A percentile compares a stretch with the other conserved stretches of the same genome.
Evolutionary conservation across 2,797 vertebrate species (phyloP).

Genomic region (Furcifer pardalis): DNA sequence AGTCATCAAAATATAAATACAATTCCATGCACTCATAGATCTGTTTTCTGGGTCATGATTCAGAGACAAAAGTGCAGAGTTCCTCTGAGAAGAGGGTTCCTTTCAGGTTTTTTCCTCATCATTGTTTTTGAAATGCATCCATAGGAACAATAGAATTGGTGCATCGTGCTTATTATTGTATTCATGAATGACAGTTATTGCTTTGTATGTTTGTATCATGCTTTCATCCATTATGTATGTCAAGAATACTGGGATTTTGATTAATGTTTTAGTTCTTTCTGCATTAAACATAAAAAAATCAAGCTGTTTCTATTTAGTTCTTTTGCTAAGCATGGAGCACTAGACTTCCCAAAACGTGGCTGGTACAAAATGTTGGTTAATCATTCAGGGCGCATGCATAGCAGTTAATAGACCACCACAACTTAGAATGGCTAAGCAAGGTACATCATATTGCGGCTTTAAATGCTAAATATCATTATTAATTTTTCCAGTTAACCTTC

Average conservation of each 20-base stretch:
- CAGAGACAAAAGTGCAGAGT: not conserved
- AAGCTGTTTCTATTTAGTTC: constrained; percentile 33
- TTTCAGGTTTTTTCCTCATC: constrained; percentile 21
- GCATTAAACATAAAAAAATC: constrained; percentile 28
- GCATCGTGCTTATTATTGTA: not conserved
- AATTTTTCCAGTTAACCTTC: not conserved
- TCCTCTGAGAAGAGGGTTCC: constrained; percentile 23
- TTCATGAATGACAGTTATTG: constrained; percentile 35
- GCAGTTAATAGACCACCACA: not conserved
- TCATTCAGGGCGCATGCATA: not conserved
- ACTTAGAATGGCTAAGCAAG: not conserved
- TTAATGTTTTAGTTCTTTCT: constrained; percentile 48
- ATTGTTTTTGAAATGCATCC: rapidly evolving
- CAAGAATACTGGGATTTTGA: constrained; percentile 40
- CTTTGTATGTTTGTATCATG: not conserved
- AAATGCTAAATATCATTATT: not conserved
- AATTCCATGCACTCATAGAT: not conserved
- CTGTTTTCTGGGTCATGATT: constrained; percentile 44
- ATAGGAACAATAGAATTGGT: constrained; percentile 9
- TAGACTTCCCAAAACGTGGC: constrained; percentile 21
- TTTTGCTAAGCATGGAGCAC: constrained; percentile 25
- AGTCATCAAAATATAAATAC: constrained; percentile 12
- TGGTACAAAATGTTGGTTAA: not conserved
- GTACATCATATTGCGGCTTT: not conserved
- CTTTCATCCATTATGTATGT: constrained; percentile 43